A percentile compares a stretch with the other conserved stretches of the same genome.
phyloP scores from a whole-genome alignment of 1,140 invertebrate genomes.

The Apis cerana region DNA sequence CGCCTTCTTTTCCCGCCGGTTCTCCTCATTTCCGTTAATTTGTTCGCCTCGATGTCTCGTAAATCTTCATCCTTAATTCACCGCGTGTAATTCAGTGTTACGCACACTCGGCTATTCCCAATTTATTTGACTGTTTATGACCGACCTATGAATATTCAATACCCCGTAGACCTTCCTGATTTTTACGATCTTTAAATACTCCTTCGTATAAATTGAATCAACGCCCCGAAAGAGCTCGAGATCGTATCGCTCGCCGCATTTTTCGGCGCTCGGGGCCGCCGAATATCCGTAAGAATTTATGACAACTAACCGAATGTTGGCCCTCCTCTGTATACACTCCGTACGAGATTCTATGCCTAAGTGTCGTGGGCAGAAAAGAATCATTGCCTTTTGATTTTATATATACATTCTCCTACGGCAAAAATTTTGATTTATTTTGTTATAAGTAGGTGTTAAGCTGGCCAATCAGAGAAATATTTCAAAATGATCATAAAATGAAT shows the following conservation, averaged over 20 bases:
- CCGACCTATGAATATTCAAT: slow-evolving; percentile 45
- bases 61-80: slow-evolving; percentile 32
- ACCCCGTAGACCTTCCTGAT: neutral
- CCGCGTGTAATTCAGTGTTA: slow-evolving; percentile 43
- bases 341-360: neutral
- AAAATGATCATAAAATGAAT: too few species aligned
- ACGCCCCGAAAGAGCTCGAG: neutral
- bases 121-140: slow-evolving; percentile 47
- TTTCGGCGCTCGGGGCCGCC: neutral
- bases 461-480: too few species aligned
- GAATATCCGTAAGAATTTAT: neutral
- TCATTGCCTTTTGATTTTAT: neutral
- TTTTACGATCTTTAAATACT: slow-evolving; percentile 32
- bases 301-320: neutral
- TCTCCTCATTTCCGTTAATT: slow-evolving; percentile 27
- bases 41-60: slow-evolving; percentile 35
- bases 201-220: slow-evolving; percentile 19
- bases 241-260: slow-evolving; percentile 9
- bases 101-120: slow-evolving; percentile 37
- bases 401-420: too few species aligned
- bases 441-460: too few species aligned
- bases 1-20: neutral
- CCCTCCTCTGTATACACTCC: neutral
- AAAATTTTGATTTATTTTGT: too few species aligned
- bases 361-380: neutral